phyloP scores from a whole-genome alignment of 2,113 vertebrate genomes.

The Podilymbus podiceps region DNA sequence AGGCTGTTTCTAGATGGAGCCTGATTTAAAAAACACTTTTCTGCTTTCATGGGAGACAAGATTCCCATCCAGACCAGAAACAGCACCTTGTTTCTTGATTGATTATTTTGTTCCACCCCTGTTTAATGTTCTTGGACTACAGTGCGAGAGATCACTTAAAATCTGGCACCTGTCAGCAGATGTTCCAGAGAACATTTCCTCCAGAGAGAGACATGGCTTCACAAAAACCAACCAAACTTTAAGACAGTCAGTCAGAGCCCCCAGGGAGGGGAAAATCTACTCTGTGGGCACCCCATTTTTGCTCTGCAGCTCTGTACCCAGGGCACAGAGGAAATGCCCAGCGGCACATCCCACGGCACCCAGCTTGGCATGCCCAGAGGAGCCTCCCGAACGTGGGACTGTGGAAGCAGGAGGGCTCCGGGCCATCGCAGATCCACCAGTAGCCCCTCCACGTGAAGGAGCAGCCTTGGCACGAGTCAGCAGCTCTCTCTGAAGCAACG shows the following conservation, averaged over 20 bases:
- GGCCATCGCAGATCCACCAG: background rate
- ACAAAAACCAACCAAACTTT: background rate
- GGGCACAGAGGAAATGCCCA: background rate
- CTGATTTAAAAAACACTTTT: background rate
- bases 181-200: background rate
- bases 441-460: background rate
- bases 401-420: background rate
- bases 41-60: background rate
- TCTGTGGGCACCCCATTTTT: rapidly evolving
- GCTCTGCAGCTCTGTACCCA: background rate
- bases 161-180: background rate
- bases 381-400: background rate
- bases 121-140: background rate
- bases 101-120: background rate
- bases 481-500: no score
- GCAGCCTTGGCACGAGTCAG: background rate
- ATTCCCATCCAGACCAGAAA: background rate
- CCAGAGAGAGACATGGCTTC: background rate
- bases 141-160: background rate
- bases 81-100: background rate
- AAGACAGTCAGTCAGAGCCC: background rate
- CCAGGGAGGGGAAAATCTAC: background rate
- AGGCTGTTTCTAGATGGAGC: background rate
- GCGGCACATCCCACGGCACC: background rate
- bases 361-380: background rate